Conservation (phyloP, 2,113 vertebrate species). For the Gallinago paraguaiae region DNA sequence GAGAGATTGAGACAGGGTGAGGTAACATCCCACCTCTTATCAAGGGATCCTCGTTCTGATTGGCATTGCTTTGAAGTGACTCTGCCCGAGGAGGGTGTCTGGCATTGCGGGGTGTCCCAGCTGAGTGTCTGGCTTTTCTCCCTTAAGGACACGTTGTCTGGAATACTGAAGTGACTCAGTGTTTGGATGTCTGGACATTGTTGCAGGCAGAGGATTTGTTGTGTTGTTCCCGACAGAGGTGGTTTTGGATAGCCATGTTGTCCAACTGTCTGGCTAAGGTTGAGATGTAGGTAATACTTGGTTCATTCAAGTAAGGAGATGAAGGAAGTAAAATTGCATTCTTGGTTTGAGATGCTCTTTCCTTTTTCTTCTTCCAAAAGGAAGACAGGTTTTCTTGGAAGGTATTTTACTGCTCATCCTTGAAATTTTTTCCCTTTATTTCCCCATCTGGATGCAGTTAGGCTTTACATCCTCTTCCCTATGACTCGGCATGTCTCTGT, state of each 20-base stretch:
- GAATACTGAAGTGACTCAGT: neutral
- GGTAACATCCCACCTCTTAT: neutral
- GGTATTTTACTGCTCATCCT: neutral
- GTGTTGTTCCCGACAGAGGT: neutral
- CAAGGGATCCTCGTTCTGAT: neutral
- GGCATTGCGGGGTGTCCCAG: neutral
- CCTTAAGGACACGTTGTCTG: neutral
- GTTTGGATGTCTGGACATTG: neutral
- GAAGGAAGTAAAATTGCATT: neutral
- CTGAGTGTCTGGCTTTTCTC: neutral
- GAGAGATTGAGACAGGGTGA: neutral
- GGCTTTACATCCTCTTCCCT: neutral
- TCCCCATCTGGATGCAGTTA: slow-evolving; percentile 10
- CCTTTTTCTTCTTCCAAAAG: neutral
- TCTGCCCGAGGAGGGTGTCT: neutral
- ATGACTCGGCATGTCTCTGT: neutral
- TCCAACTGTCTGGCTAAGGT: neutral
- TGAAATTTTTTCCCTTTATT: slow-evolving; percentile 3
- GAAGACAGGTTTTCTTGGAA: neutral
- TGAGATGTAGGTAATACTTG: neutral
- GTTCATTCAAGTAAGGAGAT: neutral
- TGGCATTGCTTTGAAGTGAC: neutral
- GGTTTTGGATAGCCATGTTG: neutral
- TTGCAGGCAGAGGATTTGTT: neutral
- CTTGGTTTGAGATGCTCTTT: neutral